These are phyloP conservation scores for Pararge aegeria DNA, from an alignment of 1,140 invertebrate genomes.

Conservation along the genomic window DNA sequence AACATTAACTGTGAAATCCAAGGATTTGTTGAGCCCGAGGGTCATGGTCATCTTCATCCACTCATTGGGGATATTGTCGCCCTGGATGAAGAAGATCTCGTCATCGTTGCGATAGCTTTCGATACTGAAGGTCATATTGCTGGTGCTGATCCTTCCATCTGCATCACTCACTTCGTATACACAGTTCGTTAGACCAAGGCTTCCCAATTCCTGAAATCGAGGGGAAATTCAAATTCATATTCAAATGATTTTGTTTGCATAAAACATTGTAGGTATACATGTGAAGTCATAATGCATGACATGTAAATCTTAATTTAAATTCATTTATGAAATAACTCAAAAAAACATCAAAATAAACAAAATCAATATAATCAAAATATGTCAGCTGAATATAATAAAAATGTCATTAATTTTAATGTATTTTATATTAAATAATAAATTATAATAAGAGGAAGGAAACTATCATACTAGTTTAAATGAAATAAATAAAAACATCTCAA, in stretches of 20 bases:
- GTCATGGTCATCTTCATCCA: constrained; percentile 61
- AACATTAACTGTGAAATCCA: constrained; percentile 58
- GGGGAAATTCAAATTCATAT: background rate
- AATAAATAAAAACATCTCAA: too few relatives aligned
- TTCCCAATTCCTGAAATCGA: constrained; percentile 59
- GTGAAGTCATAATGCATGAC: too few relatives aligned
- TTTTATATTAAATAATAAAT: background rate
- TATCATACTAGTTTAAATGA: too few relatives aligned
- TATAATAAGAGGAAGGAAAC: background rate
- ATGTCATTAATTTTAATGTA: background rate
- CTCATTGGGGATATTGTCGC: constrained; percentile 37
- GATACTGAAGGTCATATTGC: constrained; percentile 61
- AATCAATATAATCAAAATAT: too few relatives aligned
- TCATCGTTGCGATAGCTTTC: constrained; percentile 51
- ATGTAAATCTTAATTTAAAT: too few relatives aligned
- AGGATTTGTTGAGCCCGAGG: constrained; percentile 37
- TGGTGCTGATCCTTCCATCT: constrained; percentile 72
- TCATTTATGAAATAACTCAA: too few relatives aligned
- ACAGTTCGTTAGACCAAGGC: constrained; percentile 58
- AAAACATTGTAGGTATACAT: too few relatives aligned
- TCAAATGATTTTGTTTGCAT: too few relatives aligned
- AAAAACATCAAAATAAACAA: too few relatives aligned
- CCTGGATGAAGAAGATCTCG: constrained; percentile 51
- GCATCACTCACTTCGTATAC: constrained; percentile 67
- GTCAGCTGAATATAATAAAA: too few relatives aligned